A percentile compares a stretch with the other conserved stretches of the same genome.
Conservation (phyloP, 1,140 invertebrate genomes). For the Lepidotrigona ventralis region DNA sequence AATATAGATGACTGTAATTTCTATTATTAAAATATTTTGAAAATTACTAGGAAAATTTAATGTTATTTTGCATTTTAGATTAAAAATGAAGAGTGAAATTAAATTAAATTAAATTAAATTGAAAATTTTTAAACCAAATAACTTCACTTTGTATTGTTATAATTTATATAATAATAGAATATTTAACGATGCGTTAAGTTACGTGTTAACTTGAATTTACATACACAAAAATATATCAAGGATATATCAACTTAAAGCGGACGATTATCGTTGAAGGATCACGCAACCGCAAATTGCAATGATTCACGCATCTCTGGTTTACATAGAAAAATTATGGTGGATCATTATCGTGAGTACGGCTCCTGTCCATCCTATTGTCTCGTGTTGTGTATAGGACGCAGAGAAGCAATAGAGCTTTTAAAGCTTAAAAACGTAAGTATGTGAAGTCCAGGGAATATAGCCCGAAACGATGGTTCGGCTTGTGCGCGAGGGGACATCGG, state of each 20-base stretch:
- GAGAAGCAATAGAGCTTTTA: conserved; percentile 59
- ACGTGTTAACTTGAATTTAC: too few relatives aligned
- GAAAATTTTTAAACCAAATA: too few relatives aligned
- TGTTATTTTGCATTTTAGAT: too few relatives aligned
- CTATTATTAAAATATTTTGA: too few relatives aligned
- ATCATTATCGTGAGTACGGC: conserved; percentile 9
- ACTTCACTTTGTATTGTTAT: too few relatives aligned
- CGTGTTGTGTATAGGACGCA: conserved; percentile 26
- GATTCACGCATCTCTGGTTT: conserved; percentile 21
- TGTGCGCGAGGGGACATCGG: conserved; percentile 37
- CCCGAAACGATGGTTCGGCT: conserved; percentile 24
- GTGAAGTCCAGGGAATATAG: conserved; percentile 38
- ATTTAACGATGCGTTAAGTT: too few relatives aligned
- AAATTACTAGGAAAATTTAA: too few relatives aligned
- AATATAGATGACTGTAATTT: too few relatives aligned
- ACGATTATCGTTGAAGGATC: not conserved
- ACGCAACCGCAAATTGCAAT: conserved; percentile 7
- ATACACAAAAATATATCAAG: not conserved
- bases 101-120: too few relatives aligned
- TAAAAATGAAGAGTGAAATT: too few relatives aligned
- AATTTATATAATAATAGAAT: too few relatives aligned
- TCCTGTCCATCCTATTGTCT: conserved; percentile 53
- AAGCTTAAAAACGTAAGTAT: conserved; percentile 57
- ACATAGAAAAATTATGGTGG: conserved; percentile 46
- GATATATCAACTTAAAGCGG: not conserved